Evolutionary conservation across 2,797 vertebrate species (phyloP).

Genomic region (Anabas testudineus): DNA sequence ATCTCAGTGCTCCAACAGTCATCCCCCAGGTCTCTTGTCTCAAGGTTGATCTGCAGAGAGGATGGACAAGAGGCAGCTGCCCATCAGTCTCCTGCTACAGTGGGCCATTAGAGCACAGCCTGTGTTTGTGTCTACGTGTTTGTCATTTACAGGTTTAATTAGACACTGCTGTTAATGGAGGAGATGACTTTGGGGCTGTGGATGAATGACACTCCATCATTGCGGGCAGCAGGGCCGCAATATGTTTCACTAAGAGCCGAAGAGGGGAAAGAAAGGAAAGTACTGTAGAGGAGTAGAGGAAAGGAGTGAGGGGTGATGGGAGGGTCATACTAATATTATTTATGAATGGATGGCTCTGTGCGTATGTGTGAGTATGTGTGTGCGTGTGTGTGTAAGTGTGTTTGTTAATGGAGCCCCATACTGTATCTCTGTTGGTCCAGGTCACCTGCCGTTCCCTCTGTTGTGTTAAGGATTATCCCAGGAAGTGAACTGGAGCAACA

Average conservation of each 20-base stretch:
- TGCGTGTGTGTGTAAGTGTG: conserved; percentile 44
- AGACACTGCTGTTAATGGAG: conserved; percentile 75
- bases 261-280: conserved; percentile 45
- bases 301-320: conserved; percentile 61
- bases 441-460: conserved; percentile 80
- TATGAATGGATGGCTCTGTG: conserved; percentile 77
- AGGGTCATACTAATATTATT: conserved; percentile 78
- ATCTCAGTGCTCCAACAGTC: conserved; percentile 54
- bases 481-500: conserved; percentile 87
- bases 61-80: conserved; percentile 79
- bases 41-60: conserved; percentile 76
- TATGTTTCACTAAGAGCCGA: conserved; percentile 71
- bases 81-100: conserved; percentile 81
- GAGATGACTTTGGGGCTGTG: conserved; percentile 74
- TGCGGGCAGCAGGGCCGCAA: conserved; percentile 58
- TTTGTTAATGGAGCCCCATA: conserved; percentile 74
- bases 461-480: conserved; percentile 86
- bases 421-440: conserved; percentile 73
- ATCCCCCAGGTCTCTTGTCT: conserved; percentile 61
- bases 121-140: conserved; percentile 75
- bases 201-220: conserved; percentile 72
- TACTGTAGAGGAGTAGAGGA: conserved; percentile 40
- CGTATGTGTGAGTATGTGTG: conserved; percentile 53
- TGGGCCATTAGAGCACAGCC: conserved; percentile 70
- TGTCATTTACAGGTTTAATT: conserved; percentile 80